These are phyloP conservation scores for Heliocidaris tuberculata DNA, from an alignment of 35 echinoderm and acorn worm genomes.

Conservation along the genomic window DNA sequence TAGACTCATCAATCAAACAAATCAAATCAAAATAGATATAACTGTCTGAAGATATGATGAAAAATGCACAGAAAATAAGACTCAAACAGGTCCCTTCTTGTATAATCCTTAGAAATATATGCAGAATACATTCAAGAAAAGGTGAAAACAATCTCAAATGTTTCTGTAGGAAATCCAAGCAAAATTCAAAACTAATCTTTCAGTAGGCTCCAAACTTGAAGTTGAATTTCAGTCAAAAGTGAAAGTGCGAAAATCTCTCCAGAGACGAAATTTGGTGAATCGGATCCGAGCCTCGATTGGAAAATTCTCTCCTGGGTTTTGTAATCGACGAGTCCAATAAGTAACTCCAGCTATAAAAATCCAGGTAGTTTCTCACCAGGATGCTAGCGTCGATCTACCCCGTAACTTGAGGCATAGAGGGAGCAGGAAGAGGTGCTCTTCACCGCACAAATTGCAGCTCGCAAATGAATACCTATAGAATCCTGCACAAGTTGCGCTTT, in stretches of 20 bases:
- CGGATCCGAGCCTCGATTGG: neutral
- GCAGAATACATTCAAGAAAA: too few relatives aligned
- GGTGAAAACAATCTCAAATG: too few relatives aligned
- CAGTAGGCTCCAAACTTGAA: neutral
- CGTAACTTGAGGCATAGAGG: neutral
- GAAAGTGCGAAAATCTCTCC: neutral
- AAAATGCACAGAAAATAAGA: too few relatives aligned
- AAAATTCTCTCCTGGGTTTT: neutral
- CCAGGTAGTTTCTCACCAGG: neutral
- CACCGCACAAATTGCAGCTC: neutral
- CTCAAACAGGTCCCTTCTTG: too few relatives aligned
- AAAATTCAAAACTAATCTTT: neutral
- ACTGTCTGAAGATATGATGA: too few relatives aligned
- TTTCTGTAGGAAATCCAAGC: neutral
- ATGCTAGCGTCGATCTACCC: neutral
- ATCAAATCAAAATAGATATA: too few relatives aligned
- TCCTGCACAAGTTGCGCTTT: neutral
- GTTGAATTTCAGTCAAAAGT: neutral
- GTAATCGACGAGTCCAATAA: neutral
- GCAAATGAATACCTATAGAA: neutral
- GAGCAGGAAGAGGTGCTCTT: neutral
- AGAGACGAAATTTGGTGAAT: neutral
- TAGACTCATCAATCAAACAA: too few relatives aligned
- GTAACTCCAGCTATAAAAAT: slow-evolving; percentile 18
- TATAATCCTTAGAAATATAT: too few relatives aligned